Conservation (phyloP, 2,113 vertebrate species). For the Datnioides undecimradiatus region DNA sequence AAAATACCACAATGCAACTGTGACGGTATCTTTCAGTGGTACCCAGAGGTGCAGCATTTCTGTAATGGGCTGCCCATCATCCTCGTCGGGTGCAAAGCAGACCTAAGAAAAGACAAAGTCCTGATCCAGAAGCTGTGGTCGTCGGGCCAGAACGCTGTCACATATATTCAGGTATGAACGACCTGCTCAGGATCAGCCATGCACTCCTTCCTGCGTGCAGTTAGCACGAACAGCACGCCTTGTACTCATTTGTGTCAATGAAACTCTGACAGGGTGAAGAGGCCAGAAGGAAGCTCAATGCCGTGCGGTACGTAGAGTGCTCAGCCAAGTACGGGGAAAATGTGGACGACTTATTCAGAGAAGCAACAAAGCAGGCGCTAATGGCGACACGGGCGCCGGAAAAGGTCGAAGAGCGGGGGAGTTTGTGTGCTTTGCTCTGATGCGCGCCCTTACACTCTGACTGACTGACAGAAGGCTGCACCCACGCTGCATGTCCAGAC, state of each 20-base stretch:
- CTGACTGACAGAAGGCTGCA: neutral
- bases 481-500: neutral
- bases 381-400: conserved; percentile 55
- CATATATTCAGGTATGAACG: conserved; percentile 79
- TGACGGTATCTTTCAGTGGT: conserved; percentile 77
- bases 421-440: conserved; percentile 79
- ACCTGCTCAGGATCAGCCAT: neutral
- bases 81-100: conserved; percentile 89
- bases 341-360: conserved; percentile 62
- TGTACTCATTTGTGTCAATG: neutral
- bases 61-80: conserved; percentile 83
- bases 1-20: neutral
- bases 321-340: conserved; percentile 88
- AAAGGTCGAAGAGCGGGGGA: conserved; percentile 56
- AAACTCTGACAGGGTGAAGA: conserved; percentile 55
- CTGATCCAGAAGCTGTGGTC: conserved; percentile 84
- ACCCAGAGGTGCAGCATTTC: conserved; percentile 87
- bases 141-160: conserved; percentile 83
- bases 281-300: conserved; percentile 70
- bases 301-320: conserved; percentile 85
- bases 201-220: neutral
- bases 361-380: neutral
- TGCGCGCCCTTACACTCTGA: neutral
- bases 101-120: conserved; percentile 86
- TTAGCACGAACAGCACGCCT: no score